Percentiles rank a stretch among this genome's conserved stretches.
These are phyloP conservation scores for Sebastes alutus DNA, from an alignment of 2,797 vertebrate genomes.

Conservation along the genomic window DNA sequence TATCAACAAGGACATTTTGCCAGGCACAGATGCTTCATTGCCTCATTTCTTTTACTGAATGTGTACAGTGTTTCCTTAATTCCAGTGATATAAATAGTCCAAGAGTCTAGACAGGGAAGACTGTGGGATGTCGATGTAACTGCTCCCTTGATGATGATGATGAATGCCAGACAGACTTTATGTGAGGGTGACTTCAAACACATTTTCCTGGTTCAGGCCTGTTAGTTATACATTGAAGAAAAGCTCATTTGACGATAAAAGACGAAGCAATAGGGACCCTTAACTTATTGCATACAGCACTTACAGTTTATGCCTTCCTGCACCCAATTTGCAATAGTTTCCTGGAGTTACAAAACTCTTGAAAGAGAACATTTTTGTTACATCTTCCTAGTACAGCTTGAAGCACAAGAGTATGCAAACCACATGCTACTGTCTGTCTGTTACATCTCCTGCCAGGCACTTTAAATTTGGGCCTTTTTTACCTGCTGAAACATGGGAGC, in stretches of 20 bases:
- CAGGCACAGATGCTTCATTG: background rate
- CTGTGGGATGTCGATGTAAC: slow-evolving; percentile 5
- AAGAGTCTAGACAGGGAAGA: background rate
- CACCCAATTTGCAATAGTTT: slow-evolving; percentile 63
- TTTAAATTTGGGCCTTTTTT: slow-evolving; percentile 61
- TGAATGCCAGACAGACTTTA: slow-evolving; percentile 23
- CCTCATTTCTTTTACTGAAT: background rate
- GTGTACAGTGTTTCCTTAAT: background rate
- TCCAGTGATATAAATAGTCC: slow-evolving; percentile 14
- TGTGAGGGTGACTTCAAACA: slow-evolving; percentile 9
- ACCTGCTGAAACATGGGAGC: slow-evolving; percentile 66
- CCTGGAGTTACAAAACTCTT: slow-evolving; percentile 64
- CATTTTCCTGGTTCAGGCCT: background rate
- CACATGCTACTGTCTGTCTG: slow-evolving; percentile 35
- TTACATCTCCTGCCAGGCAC: slow-evolving; percentile 56
- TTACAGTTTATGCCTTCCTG: slow-evolving; percentile 30
- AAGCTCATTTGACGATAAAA: slow-evolving; percentile 28
- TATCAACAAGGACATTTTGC: background rate
- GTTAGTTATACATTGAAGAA: slow-evolving; percentile 2
- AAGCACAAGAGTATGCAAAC: slow-evolving; percentile 52
- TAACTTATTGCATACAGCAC: background rate
- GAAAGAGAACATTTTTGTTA: slow-evolving; percentile 56
- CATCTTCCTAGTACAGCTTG: slow-evolving; percentile 51
- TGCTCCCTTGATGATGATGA: slow-evolving; percentile 36
- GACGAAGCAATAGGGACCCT: slow-evolving; percentile 1